Conservation (phyloP, 2,797 vertebrate genomes). For the Taenioides sp. region DNA sequence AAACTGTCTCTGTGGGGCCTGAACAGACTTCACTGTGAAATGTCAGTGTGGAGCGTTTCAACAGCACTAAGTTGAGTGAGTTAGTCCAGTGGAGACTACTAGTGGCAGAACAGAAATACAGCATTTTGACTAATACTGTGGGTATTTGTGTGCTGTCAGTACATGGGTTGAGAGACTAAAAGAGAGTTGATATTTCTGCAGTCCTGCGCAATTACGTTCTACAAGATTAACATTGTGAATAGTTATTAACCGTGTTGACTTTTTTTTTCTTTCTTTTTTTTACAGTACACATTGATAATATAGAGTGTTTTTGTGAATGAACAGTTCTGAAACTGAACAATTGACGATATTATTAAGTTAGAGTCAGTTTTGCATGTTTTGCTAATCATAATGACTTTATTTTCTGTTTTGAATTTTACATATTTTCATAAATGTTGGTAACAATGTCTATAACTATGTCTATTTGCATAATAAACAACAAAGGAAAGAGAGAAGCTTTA, state of each 20-base stretch:
- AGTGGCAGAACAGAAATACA: neutral
- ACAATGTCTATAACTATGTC: neutral
- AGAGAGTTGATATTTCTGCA: neutral
- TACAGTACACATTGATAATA: too few relatives aligned
- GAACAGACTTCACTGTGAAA: neutral
- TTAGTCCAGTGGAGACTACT: neutral
- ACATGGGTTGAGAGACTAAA: neutral
- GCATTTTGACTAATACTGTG: neutral
- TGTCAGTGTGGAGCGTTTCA: constrained; percentile 23
- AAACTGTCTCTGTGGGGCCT: neutral
- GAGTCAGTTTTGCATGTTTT: neutral
- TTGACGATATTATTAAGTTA: neutral
- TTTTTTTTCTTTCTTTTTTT: too few relatives aligned
- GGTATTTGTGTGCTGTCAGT: neutral
- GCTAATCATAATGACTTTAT: neutral
- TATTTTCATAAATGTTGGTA: neutral
- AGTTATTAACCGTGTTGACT: neutral
- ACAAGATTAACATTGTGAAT: neutral
- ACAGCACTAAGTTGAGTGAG: constrained; percentile 10
- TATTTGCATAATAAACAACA: neutral
- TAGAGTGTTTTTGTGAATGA: neutral
- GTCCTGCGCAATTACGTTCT: neutral
- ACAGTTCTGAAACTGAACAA: neutral
- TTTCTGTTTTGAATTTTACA: neutral
- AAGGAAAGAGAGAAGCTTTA: neutral